These are phyloP conservation scores for Poecilia picta DNA, from an alignment of 2,797 vertebrate genomes.

Conservation along the genomic window DNA sequence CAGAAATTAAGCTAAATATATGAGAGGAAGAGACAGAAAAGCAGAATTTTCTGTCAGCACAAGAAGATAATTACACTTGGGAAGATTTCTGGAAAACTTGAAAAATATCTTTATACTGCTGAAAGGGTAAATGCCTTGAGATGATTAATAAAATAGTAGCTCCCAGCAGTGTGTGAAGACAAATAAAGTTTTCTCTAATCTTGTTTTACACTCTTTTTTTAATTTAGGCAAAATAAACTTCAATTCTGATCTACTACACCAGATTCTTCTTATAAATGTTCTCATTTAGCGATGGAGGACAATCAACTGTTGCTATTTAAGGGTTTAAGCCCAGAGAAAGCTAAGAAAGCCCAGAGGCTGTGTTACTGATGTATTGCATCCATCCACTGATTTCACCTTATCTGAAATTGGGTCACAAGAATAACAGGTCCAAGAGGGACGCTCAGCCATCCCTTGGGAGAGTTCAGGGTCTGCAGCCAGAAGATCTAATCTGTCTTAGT, in stretches of 20 bases:
- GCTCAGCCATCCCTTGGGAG: not conserved
- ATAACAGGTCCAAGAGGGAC: not conserved
- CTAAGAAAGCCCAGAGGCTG: not conserved
- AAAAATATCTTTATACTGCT: not conserved
- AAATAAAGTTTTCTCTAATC: slow-evolving; percentile 1
- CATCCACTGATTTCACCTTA: not conserved
- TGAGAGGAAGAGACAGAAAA: not conserved
- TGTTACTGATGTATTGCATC: not conserved
- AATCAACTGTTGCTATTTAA: not conserved
- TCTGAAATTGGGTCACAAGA: not conserved
- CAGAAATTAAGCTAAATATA: not conserved
- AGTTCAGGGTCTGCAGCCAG: not conserved
- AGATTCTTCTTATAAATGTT: not conserved
- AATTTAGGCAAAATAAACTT: not conserved
- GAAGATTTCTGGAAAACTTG: not conserved
- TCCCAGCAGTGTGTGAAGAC: not conserved
- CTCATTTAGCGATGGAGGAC: not conserved
- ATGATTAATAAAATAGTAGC: not conserved
- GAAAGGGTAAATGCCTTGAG: not conserved
- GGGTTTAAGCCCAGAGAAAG: not conserved
- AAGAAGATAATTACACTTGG: not conserved
- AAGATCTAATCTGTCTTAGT: not conserved
- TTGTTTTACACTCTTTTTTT: not conserved
- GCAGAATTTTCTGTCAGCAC: not conserved
- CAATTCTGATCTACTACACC: not conserved